Conservation (phyloP, 2,113 vertebrate species). For the Notiomystis cincta region DNA sequence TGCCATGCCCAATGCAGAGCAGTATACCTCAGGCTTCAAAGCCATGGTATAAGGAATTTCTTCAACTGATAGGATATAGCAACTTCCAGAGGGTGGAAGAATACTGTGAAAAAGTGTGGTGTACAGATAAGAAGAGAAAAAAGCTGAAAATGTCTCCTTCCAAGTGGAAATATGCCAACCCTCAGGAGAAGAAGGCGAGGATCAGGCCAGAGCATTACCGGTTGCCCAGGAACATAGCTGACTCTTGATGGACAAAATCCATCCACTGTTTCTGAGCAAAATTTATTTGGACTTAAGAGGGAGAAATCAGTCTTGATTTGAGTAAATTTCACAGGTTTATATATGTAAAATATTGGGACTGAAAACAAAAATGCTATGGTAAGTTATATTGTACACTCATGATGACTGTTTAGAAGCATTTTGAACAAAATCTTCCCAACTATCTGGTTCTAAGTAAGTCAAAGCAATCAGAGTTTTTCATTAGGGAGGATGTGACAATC, state of each 20-base stretch:
- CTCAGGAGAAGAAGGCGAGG: constrained; percentile 78
- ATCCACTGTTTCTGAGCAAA: neutral
- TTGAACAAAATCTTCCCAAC: constrained; percentile 13
- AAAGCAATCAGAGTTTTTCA: constrained; percentile 6
- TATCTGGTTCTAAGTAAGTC: constrained; percentile 5
- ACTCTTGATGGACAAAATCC: constrained; percentile 69
- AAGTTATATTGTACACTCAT: constrained; percentile 60
- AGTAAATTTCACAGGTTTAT: constrained; percentile 43
- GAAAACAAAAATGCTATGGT: constrained; percentile 19
- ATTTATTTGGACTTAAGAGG: constrained; percentile 27
- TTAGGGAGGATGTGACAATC: constrained; percentile 36
- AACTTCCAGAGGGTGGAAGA: constrained; percentile 92
- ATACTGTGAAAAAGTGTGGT: constrained; percentile 97
- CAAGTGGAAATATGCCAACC: constrained; percentile 81
- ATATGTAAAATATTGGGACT: constrained; percentile 61
- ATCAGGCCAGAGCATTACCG: constrained; percentile 79
- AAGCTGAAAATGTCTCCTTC: constrained; percentile 82
- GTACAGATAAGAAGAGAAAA: constrained; percentile 87
- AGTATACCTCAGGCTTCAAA: constrained; percentile 69
- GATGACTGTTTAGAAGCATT: constrained; percentile 48
- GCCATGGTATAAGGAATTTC: constrained; percentile 95
- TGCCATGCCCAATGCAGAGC: constrained; percentile 71
- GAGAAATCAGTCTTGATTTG: neutral
- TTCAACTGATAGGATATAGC: constrained; percentile 92
- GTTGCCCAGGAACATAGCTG: constrained; percentile 81